Evolutionary conservation across 2,113 vertebrate species (phyloP), one percentile per base, ranked within the genome.

Genomic region (Pomatorhinus ruficollis): DNA sequence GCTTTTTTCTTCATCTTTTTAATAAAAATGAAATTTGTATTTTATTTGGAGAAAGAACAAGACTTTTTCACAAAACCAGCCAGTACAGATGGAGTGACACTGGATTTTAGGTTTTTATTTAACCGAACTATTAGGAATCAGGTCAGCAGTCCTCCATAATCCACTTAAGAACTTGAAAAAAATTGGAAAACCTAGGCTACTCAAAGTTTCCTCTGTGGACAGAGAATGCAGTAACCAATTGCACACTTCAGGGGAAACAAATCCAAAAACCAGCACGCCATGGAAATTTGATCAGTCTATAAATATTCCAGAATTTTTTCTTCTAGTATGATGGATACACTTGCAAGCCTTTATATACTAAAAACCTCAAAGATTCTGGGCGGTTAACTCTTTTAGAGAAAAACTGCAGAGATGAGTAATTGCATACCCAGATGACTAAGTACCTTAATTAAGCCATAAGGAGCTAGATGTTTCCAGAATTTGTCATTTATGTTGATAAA

Each of bases 401-500:
- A 87, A 91, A 69, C 39, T 70, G 76, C 83, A 92, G 75, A 81
- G 71, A 94, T 95, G 83, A 88, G 47, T 95, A 95, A 95, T 42
- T 89, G 21, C 35, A 70, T 59, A 78, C 59, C 52, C 68, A 92
- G 68, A 93, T 93, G 90, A 96, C 66, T 96, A 80, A 86, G 25
- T 83, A 81, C 65, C 79, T 80, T 86, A 89, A 95, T 92, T 86
- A 95, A 95, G 42, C 47, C 42, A 59, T 81, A 77, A 90, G 40
- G 65, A 93, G 19, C 11, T 71, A 18, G 47, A 90, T 87, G 28
- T 79, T 89, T 89, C 69, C 69, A 93, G 69, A 89, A 77, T 88
- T 91, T 91, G 65, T 75, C 74, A 87, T 57, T 68, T 79, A n/a
- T 44, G 10, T 61, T 79, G 81, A 71, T 40, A 25, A 87, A 91